These are phyloP conservation scores for Vulpes ferrilata DNA, from an alignment of 2,113 vertebrate species.

Conservation along the genomic window DNA sequence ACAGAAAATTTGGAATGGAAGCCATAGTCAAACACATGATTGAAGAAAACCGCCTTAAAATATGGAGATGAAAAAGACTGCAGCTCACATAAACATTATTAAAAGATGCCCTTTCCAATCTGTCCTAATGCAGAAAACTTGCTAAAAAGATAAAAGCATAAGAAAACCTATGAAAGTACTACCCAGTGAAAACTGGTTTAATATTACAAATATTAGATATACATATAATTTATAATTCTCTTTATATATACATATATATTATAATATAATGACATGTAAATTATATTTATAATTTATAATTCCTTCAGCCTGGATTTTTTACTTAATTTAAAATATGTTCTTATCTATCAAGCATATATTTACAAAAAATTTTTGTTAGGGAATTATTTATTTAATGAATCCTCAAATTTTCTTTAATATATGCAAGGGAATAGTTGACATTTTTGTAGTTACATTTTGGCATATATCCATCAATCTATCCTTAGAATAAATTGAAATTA, in stretches of 20 bases:
- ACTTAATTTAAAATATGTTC: slow-evolving; percentile 39
- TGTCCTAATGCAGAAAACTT: not conserved
- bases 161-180: not conserved
- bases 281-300: not conserved
- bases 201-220: not conserved
- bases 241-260: not conserved
- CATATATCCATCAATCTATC: not conserved
- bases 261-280: not conserved
- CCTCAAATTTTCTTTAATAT: not conserved
- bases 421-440: not conserved
- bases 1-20: not conserved
- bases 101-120: not conserved
- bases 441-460: not conserved
- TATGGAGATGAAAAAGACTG: not conserved
- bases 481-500: not conserved
- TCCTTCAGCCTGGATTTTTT: not conserved
- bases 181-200: not conserved
- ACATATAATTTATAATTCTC: not conserved
- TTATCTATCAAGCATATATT: not conserved
- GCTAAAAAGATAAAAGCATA: not conserved
- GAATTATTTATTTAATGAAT: not conserved
- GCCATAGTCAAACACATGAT: not conserved
- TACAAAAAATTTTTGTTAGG: not conserved
- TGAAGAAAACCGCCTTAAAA: not conserved
- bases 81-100: not conserved